A percentile compares a stretch with the other conserved stretches of the same genome.
These are phyloP conservation scores for Oceanodroma leucorhoa DNA, from an alignment of 2,797 vertebrate species.

Conservation along the genomic window DNA sequence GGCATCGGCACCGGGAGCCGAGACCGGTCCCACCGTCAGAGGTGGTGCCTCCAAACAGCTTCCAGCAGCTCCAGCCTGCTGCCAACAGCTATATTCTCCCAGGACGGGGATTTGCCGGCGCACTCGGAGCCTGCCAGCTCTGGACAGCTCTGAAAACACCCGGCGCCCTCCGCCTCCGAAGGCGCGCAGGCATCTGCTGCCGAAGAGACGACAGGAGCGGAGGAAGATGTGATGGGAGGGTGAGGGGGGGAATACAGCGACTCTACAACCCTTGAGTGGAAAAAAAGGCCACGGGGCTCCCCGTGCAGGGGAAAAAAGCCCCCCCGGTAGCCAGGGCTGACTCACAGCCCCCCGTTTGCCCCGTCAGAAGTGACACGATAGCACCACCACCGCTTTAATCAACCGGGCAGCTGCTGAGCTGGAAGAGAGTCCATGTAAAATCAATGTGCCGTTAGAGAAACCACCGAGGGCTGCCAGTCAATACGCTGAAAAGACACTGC, in stretches of 20 bases:
- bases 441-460: constrained; percentile 12
- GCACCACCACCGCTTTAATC: background rate
- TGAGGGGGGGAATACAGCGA: no score
- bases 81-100: background rate
- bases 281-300: background rate
- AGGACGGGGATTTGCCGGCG: background rate
- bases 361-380: background rate
- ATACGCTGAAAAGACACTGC: background rate
- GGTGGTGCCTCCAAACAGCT: background rate
- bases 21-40: background rate
- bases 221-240: background rate
- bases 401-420: background rate
- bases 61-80: background rate
- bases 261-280: no score
- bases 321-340: background rate
- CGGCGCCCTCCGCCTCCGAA: accelerated
- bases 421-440: background rate
- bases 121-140: background rate
- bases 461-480: constrained; percentile 7
- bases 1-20: background rate
- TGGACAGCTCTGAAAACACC: background rate
- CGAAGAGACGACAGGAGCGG: accelerated
- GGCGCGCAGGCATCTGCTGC: background rate
- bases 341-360: background rate
- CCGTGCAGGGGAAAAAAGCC: accelerated